Base-by-base conservation (phyloP, 2,888 invertebrate species). In the Atethmia centrago region DNA sequence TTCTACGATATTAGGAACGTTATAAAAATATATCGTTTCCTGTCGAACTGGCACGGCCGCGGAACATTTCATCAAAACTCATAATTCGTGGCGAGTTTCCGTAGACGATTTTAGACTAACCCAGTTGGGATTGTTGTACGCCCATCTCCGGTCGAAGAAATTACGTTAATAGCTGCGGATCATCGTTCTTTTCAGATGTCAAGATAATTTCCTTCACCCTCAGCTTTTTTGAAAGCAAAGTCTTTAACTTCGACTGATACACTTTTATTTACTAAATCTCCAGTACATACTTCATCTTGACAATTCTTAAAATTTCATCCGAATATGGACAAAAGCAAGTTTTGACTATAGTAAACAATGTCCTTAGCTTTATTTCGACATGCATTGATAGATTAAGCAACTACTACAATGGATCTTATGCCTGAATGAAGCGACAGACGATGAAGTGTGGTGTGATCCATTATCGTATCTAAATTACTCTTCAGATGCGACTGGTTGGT, bases 31-130 rank as follows among this genome's bases (percentile, higher is more conserved):
- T 89, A 88, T 87, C 90, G 92, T 93, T 92, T 95, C 95, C 95
- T 94, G 92, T 89, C 80, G 77, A 87, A 90, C 90, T 85, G 86
- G 90, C 89, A 87, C 90, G 90, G 79, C 88, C 89, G 87, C 87
- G 89, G 88, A 91, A 91, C 91, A 90, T 95, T 95, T 95, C 95
- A 94, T 95, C 94, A 94, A 95, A 95, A 95, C 91, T 95, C 94
- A 96, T 96, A 95, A 95, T 95, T 95, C 91, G 91, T 91, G 89
- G 90, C 80, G 70, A 91, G 93, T 95, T 95, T 95, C 95, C 96
- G 95, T 88, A 88, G 92, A 92, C 91, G 93, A 92, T 94, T 95
- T 94, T 94, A 90, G 93, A 91, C 85, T 94, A 94, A 94, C 95
- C 95, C 89, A 95, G 92, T 92, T 95, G 86, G 82, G 75, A 80